Evolutionary conservation across 2,888 invertebrate species (phyloP).

Genomic region (Phrixothrix hirtus): DNA sequence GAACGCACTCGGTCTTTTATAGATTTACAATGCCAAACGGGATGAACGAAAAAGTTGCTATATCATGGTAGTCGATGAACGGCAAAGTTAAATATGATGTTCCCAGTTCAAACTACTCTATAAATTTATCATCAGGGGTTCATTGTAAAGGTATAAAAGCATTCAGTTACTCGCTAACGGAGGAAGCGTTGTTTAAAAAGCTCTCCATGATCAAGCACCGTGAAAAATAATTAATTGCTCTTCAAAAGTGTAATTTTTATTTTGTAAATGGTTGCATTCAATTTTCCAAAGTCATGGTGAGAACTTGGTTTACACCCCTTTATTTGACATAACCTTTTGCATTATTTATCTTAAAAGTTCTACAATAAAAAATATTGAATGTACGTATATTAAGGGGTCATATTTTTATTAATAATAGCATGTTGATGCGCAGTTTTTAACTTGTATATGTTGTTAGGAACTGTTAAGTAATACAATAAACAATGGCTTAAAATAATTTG

Average conservation of each 20-base stretch:
- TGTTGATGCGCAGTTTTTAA: no score
- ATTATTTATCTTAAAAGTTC: neutral
- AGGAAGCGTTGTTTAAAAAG: conserved; percentile 36
- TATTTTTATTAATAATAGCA: no score
- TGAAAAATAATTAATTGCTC: conserved; percentile 57
- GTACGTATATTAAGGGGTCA: no score
- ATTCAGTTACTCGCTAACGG: conserved; percentile 29
- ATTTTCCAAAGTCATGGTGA: conserved; percentile 40
- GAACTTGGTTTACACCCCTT: conserved; percentile 34
- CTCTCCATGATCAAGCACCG: conserved; percentile 53
- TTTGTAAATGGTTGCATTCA: conserved; percentile 39
- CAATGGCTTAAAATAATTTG: no score
- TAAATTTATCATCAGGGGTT: conserved; percentile 36
- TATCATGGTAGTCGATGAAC: conserved; percentile 22
- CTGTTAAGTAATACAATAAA: no score
- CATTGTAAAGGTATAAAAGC: conserved; percentile 29
- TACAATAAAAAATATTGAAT: neutral
- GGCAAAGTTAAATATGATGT: conserved; percentile 28
- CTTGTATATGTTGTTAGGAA: no score
- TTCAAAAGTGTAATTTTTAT: conserved; percentile 50
- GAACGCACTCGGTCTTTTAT: neutral
- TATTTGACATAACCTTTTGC: neutral
- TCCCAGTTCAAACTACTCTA: conserved; percentile 27
- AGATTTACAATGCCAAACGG: neutral
- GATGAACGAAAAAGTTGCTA: conserved; percentile 15